Percentiles rank a stretch among this genome's conserved stretches.
Evolutionary conservation across 2,888 invertebrate species (phyloP).

Genomic region (Pantelozetes paolii): DNA sequence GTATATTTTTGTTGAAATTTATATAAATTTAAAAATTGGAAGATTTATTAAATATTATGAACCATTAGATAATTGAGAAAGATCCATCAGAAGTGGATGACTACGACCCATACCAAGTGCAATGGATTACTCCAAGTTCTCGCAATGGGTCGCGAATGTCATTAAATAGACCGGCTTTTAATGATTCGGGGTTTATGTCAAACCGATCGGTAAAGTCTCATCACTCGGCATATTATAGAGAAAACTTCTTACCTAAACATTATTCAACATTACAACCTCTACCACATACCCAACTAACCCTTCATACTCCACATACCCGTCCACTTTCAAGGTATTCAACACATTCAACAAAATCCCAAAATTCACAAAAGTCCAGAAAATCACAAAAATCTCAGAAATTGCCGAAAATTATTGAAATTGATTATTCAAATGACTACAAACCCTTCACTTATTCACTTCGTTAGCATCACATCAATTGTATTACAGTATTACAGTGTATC

Average conservation of each 20-base stretch:
- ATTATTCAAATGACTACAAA: conserved; percentile 23
- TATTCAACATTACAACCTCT: conserved; percentile 12
- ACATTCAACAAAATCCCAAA: conserved; percentile 32
- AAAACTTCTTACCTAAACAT: neutral
- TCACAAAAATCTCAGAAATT: conserved; percentile 27
- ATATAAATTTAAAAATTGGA: no score
- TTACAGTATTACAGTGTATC: no score
- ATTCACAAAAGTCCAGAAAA: conserved; percentile 19
- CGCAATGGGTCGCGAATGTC: conserved; percentile 36
- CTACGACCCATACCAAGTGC: conserved; percentile 40
- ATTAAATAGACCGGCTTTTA: conserved; percentile 4
- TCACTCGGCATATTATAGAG: neutral
- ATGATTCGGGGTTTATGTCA: neutral
- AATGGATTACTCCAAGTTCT: conserved; percentile 40
- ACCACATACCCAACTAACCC: no score
- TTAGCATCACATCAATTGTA: no score
- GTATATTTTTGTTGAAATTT: neutral
- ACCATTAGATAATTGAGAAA: conserved; percentile 15
- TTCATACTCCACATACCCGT: neutral
- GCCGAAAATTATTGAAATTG: conserved; percentile 31
- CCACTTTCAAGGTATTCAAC: conserved; percentile 23
- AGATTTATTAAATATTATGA: no score
- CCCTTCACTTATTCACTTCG: conserved; percentile 23
- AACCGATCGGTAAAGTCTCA: neutral
- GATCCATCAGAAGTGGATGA: conserved; percentile 35